These are phyloP conservation scores for Seison nebaliae DNA, from an alignment of 1,140 invertebrate species.

Conservation along the genomic window DNA sequence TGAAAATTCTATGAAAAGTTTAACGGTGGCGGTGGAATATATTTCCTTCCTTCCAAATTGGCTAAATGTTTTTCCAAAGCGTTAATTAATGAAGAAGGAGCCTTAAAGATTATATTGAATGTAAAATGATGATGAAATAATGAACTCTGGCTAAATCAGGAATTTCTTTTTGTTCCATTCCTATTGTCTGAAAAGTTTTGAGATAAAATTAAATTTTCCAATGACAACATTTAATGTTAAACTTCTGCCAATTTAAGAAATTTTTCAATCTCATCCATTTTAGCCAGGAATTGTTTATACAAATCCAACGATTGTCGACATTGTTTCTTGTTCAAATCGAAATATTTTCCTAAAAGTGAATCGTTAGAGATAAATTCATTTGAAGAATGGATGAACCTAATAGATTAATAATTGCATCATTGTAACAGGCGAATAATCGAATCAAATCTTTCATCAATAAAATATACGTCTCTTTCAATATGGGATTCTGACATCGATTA, in stretches of 20 bases:
- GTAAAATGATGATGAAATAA: slow-evolving; percentile 3
- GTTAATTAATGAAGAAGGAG: slow-evolving; percentile 85
- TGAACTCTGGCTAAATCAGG: slow-evolving; percentile 74
- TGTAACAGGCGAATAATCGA: slow-evolving; percentile 91
- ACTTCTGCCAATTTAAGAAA: slow-evolving; percentile 86
- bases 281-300: slow-evolving; percentile 91
- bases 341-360: slow-evolving; percentile 47
- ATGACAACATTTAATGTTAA: slow-evolving; percentile 15
- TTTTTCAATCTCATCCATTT: slow-evolving; percentile 92
- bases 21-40: neutral
- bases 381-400: too few relatives aligned
- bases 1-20: too few relatives aligned
- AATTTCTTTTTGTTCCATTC: slow-evolving; percentile 93
- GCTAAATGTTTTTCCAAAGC: slow-evolving; percentile 73
- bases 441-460: slow-evolving; percentile 91
- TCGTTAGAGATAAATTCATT: too few relatives aligned
- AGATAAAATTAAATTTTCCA: slow-evolving; percentile 6
- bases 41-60: slow-evolving; percentile 9
- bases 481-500: too few relatives aligned
- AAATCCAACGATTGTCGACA: slow-evolving; percentile 84
- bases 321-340: slow-evolving; percentile 96
- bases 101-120: slow-evolving; percentile 29
- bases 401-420: slow-evolving; percentile 96
- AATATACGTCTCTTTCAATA: too few relatives aligned
- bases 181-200: slow-evolving; percentile 48